Conservation (phyloP, 2,113 vertebrate genomes). For the Anser brachyrhynchus region DNA sequence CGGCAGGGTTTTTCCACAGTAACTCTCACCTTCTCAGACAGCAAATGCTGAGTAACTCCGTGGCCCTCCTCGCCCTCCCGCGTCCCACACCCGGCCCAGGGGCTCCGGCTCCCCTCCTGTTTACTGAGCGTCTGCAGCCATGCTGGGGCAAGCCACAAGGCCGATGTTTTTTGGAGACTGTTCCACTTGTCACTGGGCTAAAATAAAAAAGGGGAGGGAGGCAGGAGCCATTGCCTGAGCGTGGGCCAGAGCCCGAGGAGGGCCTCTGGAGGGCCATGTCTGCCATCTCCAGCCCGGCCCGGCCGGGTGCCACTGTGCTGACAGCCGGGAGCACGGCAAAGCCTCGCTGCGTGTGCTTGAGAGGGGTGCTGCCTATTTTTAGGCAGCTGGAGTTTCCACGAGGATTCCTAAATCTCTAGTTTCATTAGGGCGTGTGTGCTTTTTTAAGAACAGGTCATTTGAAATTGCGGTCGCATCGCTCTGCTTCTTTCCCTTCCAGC, state of each 20-base stretch:
- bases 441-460: slow-evolving; percentile 63
- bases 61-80: slow-evolving; percentile 4
- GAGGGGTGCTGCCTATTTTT: slow-evolving; percentile 49
- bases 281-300: background rate
- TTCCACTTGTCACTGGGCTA: slow-evolving; percentile 17
- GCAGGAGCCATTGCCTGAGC: background rate
- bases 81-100: background rate
- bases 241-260: background rate
- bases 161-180: slow-evolving; percentile 10
- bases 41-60: slow-evolving; percentile 71
- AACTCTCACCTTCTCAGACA: slow-evolving; percentile 70
- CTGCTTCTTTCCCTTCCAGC: background rate
- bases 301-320: background rate
- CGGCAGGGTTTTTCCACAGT: slow-evolving; percentile 71
- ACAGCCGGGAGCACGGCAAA: background rate
- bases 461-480: slow-evolving; percentile 13
- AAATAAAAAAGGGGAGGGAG: background rate
- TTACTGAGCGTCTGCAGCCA: slow-evolving; percentile 58
- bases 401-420: slow-evolving; percentile 68
- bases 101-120: slow-evolving; percentile 43
- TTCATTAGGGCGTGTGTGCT: slow-evolving; percentile 59
- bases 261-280: background rate
- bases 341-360: background rate
- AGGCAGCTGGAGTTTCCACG: slow-evolving; percentile 62
- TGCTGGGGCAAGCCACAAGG: slow-evolving; percentile 54